Base-by-base conservation (phyloP, 2,113 vertebrate genomes). In the Cepphus grylle region DNA sequence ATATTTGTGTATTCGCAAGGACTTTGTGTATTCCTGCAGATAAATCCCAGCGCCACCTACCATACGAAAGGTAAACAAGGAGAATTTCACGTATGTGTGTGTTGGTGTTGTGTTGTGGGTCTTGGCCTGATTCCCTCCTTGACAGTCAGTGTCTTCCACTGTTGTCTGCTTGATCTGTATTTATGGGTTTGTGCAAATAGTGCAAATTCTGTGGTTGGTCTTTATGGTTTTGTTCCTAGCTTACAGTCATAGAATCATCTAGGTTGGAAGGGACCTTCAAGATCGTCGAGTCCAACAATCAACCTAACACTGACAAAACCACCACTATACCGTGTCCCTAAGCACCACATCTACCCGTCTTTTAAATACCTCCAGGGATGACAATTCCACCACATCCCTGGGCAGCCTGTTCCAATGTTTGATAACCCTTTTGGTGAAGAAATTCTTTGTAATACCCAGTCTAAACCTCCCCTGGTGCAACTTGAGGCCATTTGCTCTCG, bases 31-130 rank as follows among this genome's bases (percentile, higher is more conserved):
- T 91, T 47, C 0, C 16, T 74, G 42, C 1, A 0, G 14, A 34
- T 67, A 85, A 76, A 38, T 9, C 50, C 30, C 55, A 49, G 43
- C 23, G 63, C 43, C 27, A 43, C 26, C 45, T 2, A 1, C 15
- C 45, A 21, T 22, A 36, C 14, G 47, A n/a, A 71, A 14, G 10
- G 8, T 11, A 50, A 66, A 59, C 30, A 40, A 70, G 36, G 56
- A 53, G 8, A 66, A 50, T 66, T 82, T 74, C 27, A 11, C 3
- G 0, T 14, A 2, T 19, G 8, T 0, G 0, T n/a, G n/a, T 71
- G 50, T 36, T 76, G 47, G 18, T 69, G 14, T 7, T 13, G 1
- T 18, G 26, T 43, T 71, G 42, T 21, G 36, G 0, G 14, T 34
- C 88, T 71, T 53, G 71, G 25, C 1, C 0, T 18, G 25, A 11